Conservation (phyloP, 2,113 vertebrate genomes). For the Triplophysa siluroides region DNA sequence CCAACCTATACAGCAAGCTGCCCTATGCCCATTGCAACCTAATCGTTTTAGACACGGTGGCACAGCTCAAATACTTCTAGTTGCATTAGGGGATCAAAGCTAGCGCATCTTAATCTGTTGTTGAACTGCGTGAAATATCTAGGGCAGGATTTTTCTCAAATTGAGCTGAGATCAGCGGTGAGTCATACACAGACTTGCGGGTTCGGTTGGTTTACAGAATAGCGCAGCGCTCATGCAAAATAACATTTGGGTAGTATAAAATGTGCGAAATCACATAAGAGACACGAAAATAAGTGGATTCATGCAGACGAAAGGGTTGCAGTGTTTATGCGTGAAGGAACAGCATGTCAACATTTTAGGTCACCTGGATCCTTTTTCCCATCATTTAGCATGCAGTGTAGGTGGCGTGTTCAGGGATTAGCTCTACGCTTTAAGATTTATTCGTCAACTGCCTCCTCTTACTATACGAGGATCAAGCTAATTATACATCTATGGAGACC, state of each 20-base stretch:
- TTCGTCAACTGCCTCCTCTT: slow-evolving; percentile 42
- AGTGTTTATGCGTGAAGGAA: background rate
- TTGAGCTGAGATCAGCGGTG: slow-evolving; percentile 57
- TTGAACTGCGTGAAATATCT: slow-evolving; percentile 62
- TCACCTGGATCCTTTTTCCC: slow-evolving; percentile 54
- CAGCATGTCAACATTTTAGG: slow-evolving; percentile 28
- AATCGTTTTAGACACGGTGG: slow-evolving; percentile 44
- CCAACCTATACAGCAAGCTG: slow-evolving; percentile 1
- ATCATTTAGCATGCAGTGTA: slow-evolving; percentile 46
- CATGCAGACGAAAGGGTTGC: slow-evolving; percentile 1
- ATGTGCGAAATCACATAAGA: slow-evolving; percentile 36
- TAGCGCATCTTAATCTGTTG: slow-evolving; percentile 55
- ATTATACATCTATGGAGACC: slow-evolving; percentile 6
- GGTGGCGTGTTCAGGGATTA: slow-evolving; percentile 56
- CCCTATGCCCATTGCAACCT: slow-evolving; percentile 47
- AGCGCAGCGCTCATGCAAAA: slow-evolving; percentile 45
- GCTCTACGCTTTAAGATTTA: slow-evolving; percentile 53
- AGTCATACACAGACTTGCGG: slow-evolving; percentile 52
- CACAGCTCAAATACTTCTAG: slow-evolving; percentile 41
- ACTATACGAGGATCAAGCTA: slow-evolving; percentile 44
- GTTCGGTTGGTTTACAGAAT: slow-evolving; percentile 42
- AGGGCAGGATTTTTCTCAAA: slow-evolving; percentile 48
- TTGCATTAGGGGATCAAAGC: slow-evolving; percentile 63
- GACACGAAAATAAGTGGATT: slow-evolving; percentile 49
- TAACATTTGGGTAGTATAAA: slow-evolving; percentile 56